phyloP scores from a whole-genome alignment of 2,888 invertebrate species.

The Amiota mariae region DNA sequence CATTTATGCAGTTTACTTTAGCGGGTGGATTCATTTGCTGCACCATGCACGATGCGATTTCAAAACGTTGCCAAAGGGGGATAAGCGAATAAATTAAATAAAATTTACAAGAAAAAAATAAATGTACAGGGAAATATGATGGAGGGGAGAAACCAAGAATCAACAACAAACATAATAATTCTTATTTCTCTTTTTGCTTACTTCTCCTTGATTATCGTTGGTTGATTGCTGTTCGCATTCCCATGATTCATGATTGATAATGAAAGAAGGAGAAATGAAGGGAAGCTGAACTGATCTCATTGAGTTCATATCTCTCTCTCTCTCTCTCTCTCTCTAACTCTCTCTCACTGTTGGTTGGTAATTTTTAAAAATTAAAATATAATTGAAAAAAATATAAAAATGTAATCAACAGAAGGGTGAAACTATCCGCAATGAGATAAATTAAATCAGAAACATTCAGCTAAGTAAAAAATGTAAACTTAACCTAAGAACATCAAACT shows the following conservation, averaged over 20 bases:
- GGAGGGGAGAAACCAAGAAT: too few relatives aligned
- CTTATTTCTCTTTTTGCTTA: not conserved
- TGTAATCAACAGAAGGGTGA: too few relatives aligned
- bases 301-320: too few relatives aligned
- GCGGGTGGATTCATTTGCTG: constrained; percentile 6
- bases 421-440: too few relatives aligned
- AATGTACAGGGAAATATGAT: not conserved
- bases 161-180: constrained; percentile 12
- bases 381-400: too few relatives aligned
- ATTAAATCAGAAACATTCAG: too few relatives aligned
- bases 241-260: constrained; percentile 50
- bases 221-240: constrained; percentile 24
- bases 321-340: too few relatives aligned
- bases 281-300: not conserved
- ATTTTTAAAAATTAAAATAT: too few relatives aligned
- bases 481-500: too few relatives aligned
- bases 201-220: constrained; percentile 11
- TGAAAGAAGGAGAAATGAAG: constrained; percentile 44
- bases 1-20: not conserved
- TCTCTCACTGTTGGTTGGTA: too few relatives aligned
- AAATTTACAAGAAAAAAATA: constrained; percentile 8
- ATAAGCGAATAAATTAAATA: constrained; percentile 29
- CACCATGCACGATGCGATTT: not conserved
- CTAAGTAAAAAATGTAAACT: too few relatives aligned
- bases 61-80: constrained; percentile 13